These are phyloP conservation scores for Brachypodius melanocephalos DNA, from an alignment of 2,113 vertebrate genomes.

Conservation along the genomic window DNA sequence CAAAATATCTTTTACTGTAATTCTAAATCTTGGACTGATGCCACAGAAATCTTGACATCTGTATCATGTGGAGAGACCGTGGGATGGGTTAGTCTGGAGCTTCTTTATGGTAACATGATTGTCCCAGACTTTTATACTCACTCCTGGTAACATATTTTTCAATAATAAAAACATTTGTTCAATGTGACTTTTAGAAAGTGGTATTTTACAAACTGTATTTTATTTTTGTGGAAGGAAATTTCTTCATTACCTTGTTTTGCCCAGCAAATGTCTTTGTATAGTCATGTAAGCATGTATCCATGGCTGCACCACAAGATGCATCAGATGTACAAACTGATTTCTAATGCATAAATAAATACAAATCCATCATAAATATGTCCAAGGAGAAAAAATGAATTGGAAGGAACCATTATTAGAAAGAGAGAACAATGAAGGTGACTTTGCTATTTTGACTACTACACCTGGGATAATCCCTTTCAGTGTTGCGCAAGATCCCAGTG, in stretches of 20 bases:
- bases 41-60: not conserved
- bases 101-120: not conserved
- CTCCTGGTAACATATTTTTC: not conserved
- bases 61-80: not conserved
- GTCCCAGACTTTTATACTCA: not conserved
- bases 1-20: not conserved
- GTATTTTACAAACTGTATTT: not conserved
- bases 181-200: not conserved
- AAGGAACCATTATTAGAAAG: not conserved
- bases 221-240: not conserved
- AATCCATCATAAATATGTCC: not conserved
- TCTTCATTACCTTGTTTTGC: not conserved
- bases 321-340: not conserved
- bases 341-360: not conserved
- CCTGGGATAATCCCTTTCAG: slow-evolving; percentile 43
- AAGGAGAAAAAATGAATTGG: not conserved
- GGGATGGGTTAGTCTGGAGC: not conserved
- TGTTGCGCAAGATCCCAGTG: not conserved
- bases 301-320: not conserved
- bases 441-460: slow-evolving; percentile 45
- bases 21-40: not conserved
- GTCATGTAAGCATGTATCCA: not conserved
- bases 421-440: slow-evolving; percentile 18
- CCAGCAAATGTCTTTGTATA: not conserved
- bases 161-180: not conserved